Evolutionary conservation across 2,113 vertebrate genomes (phyloP).

Genomic region (Protobothrops flavoviridis): DNA sequence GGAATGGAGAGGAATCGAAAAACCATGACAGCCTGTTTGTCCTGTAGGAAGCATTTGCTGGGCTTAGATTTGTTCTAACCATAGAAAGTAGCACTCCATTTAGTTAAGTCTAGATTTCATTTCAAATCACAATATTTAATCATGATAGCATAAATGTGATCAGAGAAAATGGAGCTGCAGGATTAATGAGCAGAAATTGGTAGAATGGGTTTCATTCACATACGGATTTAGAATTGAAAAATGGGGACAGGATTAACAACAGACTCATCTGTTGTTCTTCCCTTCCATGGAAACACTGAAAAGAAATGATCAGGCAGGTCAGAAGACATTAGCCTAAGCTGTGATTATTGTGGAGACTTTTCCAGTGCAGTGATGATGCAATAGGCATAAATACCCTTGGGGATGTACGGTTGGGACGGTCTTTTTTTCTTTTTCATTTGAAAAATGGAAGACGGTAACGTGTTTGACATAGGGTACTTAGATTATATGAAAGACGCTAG

Average conservation of each 20-base stretch:
- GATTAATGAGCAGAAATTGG: not conserved
- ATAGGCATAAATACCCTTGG: not conserved
- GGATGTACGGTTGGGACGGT: not conserved
- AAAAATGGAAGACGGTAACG: not conserved
- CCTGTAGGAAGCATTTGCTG: not conserved
- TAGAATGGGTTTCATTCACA: not conserved
- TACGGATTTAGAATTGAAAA: not conserved
- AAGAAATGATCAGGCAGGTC: not conserved
- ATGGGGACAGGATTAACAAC: not conserved
- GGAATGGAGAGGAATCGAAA: not conserved
- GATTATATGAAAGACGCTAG: not conserved
- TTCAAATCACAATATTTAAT: not conserved
- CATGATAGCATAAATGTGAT: not conserved
- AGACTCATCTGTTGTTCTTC: not conserved
- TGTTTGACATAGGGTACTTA: not conserved
- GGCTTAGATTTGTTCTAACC: not conserved
- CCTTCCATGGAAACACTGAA: not conserved
- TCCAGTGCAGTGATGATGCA: not conserved
- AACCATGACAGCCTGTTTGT: not conserved
- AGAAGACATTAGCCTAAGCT: not conserved
- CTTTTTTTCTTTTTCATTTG: not conserved
- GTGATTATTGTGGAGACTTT: not conserved
- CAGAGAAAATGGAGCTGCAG: not conserved
- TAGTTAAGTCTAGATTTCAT: not conserved
- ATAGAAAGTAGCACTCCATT: not conserved